Base-by-base conservation (phyloP, 2,113 vertebrate genomes). In the Plestiodon gilberti region DNA sequence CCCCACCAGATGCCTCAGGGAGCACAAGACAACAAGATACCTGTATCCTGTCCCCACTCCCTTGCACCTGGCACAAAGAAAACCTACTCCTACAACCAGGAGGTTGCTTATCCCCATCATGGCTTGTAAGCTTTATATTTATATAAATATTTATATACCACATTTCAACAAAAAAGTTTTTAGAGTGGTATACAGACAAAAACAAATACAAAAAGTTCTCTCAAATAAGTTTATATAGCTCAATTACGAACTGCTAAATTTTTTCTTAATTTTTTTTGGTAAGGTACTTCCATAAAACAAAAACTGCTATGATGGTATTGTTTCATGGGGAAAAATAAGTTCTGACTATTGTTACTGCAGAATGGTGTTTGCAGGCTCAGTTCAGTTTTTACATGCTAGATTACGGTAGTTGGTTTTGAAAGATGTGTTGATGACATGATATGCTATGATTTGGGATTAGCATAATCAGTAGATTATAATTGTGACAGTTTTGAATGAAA, bases 351-450 rank as follows among this genome's bases (percentile, higher is more conserved):
- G 28, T 62, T 79, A 23, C 4, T 28, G 20, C n/a, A 38, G 17
- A 64, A 13, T 30, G 38, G 38, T 74, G 30, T 11, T 55, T 75
- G 30, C 25, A 55, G 48, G 22, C 23, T 55, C 18, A 33, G 55
- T 55, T 55, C 14, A 8, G 4, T 52, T 52, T 69, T 70, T 33
- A 15, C 2, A 17, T 55, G 28, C 62, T 28, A 52, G 69, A 40
- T 52, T 30, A n/a, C n/a, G n/a, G n/a, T n/a, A n/a, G 11, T 15
- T 85, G 43, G 40, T 52, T 74, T 74, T 67, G 52, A 89, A 85
- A 88, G 6, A 13, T 76, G 78, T 13, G 59, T 81, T 55, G 9
- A 80, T 3, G 35, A 78, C 0, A 15, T 85, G 40, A 82, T 70
- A 81, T 52, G 15, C 20, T 89, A 11, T 14, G 62, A 0, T 70